Conservation (phyloP, 2,797 vertebrate species). For the Anolis apletophallus region DNA sequence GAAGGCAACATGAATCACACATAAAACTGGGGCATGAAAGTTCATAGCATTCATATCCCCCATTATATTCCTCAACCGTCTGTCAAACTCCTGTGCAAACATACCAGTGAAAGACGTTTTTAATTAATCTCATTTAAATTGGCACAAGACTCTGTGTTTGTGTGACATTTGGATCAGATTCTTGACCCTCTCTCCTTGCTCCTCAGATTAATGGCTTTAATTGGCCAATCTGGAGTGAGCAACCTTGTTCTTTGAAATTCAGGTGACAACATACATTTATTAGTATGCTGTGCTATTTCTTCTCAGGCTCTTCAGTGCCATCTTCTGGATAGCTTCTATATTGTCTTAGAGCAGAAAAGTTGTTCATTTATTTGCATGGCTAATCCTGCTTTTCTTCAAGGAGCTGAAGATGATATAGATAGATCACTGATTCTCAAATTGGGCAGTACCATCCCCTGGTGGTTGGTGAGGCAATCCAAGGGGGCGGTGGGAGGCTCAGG, state of each 20-base stretch:
- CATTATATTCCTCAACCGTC: too few relatives aligned
- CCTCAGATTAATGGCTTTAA: neutral
- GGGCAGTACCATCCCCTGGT: too few relatives aligned
- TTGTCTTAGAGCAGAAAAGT: neutral
- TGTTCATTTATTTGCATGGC: neutral
- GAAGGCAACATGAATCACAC: neutral
- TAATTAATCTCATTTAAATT: constrained; percentile 17
- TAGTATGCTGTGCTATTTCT: neutral
- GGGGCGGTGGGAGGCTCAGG: too few relatives aligned
- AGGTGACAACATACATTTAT: neutral
- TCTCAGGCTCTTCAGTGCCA: neutral
- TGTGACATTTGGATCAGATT: constrained; percentile 18
- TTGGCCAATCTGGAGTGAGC: neutral
- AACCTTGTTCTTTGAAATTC: neutral
- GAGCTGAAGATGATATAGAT: too few relatives aligned
- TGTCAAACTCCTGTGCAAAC: neutral
- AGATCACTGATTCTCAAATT: too few relatives aligned
- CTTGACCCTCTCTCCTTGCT: constrained; percentile 1
- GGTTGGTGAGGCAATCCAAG: too few relatives aligned
- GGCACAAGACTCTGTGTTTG: neutral
- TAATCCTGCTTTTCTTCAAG: neutral
- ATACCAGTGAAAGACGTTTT: neutral
- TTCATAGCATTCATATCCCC: neutral
- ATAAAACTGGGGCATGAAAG: neutral
- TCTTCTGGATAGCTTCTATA: neutral